These are phyloP conservation scores for Scopus umbretta DNA, from an alignment of 2,113 vertebrate genomes.

Conservation along the genomic window DNA sequence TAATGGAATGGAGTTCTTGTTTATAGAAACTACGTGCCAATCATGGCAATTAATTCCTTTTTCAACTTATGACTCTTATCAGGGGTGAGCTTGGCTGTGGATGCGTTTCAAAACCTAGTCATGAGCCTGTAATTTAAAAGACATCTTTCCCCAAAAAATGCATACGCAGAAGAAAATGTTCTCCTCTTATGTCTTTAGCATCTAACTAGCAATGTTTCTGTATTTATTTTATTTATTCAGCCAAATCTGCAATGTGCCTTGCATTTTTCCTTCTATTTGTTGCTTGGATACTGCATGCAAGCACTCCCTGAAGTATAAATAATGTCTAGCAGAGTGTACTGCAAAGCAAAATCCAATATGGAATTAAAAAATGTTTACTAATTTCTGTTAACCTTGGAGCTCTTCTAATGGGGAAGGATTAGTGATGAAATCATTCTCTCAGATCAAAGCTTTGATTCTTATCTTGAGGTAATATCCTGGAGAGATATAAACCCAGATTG, in stretches of 20 bases:
- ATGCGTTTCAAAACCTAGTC: background rate
- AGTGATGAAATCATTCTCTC: background rate
- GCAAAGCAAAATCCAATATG: background rate
- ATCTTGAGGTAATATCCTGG: constrained; percentile 41
- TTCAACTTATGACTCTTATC: background rate
- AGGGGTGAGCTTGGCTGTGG: background rate
- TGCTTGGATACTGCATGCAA: constrained; percentile 57
- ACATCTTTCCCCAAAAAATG: background rate
- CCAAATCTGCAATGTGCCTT: constrained; percentile 36
- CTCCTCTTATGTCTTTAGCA: background rate
- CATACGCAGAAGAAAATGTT: constrained; percentile 10
- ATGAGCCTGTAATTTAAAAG: background rate
- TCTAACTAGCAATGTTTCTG: background rate
- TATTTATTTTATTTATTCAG: constrained; percentile 40
- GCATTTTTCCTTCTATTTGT: constrained; percentile 29
- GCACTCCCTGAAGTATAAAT: constrained; percentile 47
- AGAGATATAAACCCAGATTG: background rate
- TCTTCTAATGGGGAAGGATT: background rate
- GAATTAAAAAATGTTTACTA: constrained; percentile 7
- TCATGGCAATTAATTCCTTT: background rate
- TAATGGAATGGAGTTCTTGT: background rate
- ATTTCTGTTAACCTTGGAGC: constrained; percentile 50
- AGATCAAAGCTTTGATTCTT: constrained; percentile 21
- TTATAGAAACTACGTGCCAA: background rate
- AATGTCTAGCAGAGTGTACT: constrained; percentile 1